phyloP scores from a whole-genome alignment of 2,888 invertebrate genomes.

The Xestoiulus laeticollis region DNA sequence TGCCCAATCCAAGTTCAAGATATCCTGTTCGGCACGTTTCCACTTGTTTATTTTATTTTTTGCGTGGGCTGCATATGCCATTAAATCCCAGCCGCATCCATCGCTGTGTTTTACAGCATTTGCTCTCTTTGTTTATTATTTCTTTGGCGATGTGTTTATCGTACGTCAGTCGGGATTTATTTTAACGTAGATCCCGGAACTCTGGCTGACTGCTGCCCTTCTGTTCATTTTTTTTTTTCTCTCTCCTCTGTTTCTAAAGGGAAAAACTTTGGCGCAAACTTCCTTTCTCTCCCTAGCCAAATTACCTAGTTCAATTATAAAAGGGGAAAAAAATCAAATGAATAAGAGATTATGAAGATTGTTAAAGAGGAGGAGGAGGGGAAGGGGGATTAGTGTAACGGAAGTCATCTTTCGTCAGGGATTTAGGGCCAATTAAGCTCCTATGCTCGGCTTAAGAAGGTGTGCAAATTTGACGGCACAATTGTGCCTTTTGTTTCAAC shows the following conservation, averaged over 20 bases:
- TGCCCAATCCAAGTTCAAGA: constrained; percentile 20
- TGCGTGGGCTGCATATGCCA: constrained; percentile 10
- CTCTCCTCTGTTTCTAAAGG: background rate
- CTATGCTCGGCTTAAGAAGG: constrained; percentile 5
- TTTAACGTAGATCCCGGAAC: constrained; percentile 34
- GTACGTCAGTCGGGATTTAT: constrained; percentile 37
- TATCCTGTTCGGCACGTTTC: background rate
- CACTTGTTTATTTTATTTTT: background rate
- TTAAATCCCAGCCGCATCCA: constrained; percentile 3
- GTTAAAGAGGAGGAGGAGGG: too few relatives aligned
- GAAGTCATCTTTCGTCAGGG: background rate
- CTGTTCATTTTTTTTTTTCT: background rate
- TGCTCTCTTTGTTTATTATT: constrained; percentile 15
- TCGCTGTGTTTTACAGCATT: constrained; percentile 1
- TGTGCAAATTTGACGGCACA: background rate
- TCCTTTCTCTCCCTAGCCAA: background rate
- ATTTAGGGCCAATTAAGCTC: constrained; percentile 3
- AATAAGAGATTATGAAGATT: constrained; percentile 23
- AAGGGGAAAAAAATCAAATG: background rate
- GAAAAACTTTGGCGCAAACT: background rate
- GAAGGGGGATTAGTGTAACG: background rate
- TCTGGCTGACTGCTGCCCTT: background rate
- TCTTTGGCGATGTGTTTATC: constrained; percentile 22
- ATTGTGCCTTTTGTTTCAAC: constrained; percentile 1
- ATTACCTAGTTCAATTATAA: background rate